Evolutionary conservation across 2,888 invertebrate species (phyloP).

Genomic region (Temnothorax unifasciatus): DNA sequence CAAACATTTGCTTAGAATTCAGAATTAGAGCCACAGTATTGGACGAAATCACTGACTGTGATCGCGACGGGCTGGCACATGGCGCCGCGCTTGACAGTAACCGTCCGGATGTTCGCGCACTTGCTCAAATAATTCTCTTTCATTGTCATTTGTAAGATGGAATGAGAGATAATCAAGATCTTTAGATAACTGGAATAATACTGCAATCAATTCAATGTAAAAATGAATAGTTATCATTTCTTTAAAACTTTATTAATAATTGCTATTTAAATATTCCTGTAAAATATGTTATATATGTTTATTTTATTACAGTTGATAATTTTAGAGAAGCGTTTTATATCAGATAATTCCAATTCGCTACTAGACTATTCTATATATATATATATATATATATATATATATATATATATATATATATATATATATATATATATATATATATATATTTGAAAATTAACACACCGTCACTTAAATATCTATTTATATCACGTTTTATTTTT

Average conservation of each 20-base stretch:
- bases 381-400: too few species aligned
- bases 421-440: too few species aligned
- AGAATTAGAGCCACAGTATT: constrained; percentile 37
- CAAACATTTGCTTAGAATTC: constrained; percentile 55
- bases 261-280: neutral
- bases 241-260: constrained; percentile 5
- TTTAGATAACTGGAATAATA: neutral
- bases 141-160: neutral
- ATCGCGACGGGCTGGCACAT: constrained; percentile 31
- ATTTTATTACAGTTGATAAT: neutral
- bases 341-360: neutral
- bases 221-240: neutral
- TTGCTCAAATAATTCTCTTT: constrained; percentile 23
- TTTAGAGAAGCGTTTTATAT: constrained; percentile 9
- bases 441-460: neutral
- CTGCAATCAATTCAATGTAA: neutral
- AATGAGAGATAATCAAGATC: neutral
- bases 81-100: constrained; percentile 42
- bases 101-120: neutral
- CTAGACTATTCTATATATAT: neutral
- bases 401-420: neutral
- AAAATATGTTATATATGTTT: neutral
- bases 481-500: neutral
- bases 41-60: constrained; percentile 52
- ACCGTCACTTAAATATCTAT: neutral